phyloP scores from a whole-genome alignment of 1,140 invertebrate species.

The Hypsibius dujardini region DNA sequence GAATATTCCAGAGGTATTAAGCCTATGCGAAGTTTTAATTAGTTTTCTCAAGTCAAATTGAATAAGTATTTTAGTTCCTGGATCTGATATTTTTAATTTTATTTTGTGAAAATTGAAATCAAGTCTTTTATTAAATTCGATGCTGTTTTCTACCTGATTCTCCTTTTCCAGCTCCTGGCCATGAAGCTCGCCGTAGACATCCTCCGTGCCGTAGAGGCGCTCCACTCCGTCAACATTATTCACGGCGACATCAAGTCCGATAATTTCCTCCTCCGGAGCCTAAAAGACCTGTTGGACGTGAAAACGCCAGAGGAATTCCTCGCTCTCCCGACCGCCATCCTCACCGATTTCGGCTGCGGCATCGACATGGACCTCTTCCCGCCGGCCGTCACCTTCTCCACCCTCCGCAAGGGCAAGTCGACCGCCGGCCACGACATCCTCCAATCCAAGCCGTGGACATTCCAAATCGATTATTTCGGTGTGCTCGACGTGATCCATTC shows the following conservation, averaged over 20 bases:
- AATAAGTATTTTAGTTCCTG: no score
- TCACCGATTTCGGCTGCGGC: conserved; percentile 34
- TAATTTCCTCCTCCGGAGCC: conserved; percentile 1
- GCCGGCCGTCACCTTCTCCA: conserved; percentile 29
- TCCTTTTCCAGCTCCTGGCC: no score
- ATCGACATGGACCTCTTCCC: conserved; percentile 33
- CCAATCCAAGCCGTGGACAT: conserved; percentile 35
- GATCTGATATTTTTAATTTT: no score
- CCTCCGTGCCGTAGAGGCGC: not conserved
- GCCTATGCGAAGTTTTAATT: no score
- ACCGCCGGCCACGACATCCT: conserved; percentile 32
- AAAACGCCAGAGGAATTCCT: not conserved
- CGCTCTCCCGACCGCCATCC: conserved; percentile 9
- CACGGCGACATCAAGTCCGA: conserved; percentile 14
- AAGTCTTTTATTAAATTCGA: no score
- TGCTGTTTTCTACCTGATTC: no score
- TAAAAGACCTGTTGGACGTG: not conserved
- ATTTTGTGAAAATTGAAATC: no score
- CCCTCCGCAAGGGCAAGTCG: conserved; percentile 24
- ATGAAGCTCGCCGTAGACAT: conserved; percentile 22
- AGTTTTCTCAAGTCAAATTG: no score
- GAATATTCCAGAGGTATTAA: no score
- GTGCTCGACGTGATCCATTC: conserved; percentile 31
- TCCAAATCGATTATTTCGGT: conserved; percentile 34
- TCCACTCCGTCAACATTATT: not conserved